These are phyloP conservation scores for Corythornis cristatus DNA, from an alignment of 2,113 vertebrate genomes.

Conservation along the genomic window DNA sequence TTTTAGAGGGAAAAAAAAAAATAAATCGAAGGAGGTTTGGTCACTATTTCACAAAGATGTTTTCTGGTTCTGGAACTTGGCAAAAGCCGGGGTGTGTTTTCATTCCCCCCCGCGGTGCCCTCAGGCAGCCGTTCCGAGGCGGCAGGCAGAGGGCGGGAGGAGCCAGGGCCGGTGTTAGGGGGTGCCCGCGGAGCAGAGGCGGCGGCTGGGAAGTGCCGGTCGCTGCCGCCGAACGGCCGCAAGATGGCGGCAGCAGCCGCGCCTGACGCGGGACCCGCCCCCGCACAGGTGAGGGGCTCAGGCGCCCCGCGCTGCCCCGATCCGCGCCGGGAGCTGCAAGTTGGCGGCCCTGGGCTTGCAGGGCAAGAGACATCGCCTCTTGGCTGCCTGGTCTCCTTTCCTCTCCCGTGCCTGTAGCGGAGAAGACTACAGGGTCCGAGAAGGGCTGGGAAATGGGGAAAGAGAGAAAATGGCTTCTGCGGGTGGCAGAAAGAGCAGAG, in stretches of 20 bases:
- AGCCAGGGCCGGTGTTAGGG: too few relatives aligned
- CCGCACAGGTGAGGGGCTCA: accelerated
- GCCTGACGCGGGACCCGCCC: not conserved
- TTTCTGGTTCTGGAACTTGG: not conserved
- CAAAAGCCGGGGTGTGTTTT: not conserved
- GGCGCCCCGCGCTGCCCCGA: accelerated
- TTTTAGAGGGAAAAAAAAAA: not conserved
- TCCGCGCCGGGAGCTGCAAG: not conserved
- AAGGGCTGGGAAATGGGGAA: not conserved
- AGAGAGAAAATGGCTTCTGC: not conserved
- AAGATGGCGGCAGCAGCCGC: conserved; percentile 3
- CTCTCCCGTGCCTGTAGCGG: too few relatives aligned
- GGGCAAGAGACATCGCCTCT: accelerated
- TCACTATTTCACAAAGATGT: not conserved
- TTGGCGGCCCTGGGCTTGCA: not conserved
- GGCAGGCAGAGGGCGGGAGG: accelerated
- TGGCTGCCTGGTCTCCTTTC: too few relatives aligned
- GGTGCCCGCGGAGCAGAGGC: too few relatives aligned
- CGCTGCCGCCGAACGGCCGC: not conserved
- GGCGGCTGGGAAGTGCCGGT: not conserved
- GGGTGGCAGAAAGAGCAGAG: not conserved
- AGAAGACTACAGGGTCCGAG: not conserved
- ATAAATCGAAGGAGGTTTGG: not conserved
- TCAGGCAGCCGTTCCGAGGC: not conserved
- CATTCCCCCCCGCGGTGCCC: not conserved